Conservation (phyloP, 2,797 vertebrate genomes). For the Helicolenus hilgendorfi region DNA sequence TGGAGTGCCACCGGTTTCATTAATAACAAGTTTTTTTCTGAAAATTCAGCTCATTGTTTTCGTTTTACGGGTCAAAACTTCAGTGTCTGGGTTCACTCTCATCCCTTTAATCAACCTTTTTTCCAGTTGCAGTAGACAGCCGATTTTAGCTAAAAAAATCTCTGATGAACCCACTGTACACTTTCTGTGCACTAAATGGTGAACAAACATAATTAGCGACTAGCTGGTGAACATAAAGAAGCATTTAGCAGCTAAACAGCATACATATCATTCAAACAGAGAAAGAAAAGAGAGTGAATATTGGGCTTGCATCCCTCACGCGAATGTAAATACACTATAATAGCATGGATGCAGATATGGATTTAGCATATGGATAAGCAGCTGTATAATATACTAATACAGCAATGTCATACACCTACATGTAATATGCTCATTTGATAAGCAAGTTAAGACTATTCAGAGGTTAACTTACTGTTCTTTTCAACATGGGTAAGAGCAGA, state of each 20-base stretch:
- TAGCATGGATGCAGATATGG: not conserved
- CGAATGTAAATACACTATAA: not conserved
- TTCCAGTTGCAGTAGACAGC: not conserved
- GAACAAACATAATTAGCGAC: not conserved
- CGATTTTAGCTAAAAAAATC: not conserved
- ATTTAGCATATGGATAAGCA: too few species aligned
- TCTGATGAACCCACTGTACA: not conserved
- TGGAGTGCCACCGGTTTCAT: too few species aligned
- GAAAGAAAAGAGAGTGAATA: not conserved
- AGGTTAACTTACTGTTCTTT: constrained; percentile 1
- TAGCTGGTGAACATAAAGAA: not conserved
- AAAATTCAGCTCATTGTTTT: not conserved
- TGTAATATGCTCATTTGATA: not conserved
- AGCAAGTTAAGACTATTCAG: not conserved
- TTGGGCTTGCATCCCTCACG: not conserved
- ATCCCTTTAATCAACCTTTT: too few species aligned
- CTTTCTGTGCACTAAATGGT: not conserved
- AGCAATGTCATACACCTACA: too few species aligned
- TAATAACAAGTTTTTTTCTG: too few species aligned
- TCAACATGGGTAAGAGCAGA: not conserved
- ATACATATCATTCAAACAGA: not conserved
- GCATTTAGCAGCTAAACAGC: not conserved
- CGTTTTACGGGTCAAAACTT: not conserved
- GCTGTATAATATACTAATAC: too few species aligned
- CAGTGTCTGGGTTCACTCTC: not conserved